phyloP scores from a whole-genome alignment of 2,888 invertebrate species.

The Papilio demoleus region DNA sequence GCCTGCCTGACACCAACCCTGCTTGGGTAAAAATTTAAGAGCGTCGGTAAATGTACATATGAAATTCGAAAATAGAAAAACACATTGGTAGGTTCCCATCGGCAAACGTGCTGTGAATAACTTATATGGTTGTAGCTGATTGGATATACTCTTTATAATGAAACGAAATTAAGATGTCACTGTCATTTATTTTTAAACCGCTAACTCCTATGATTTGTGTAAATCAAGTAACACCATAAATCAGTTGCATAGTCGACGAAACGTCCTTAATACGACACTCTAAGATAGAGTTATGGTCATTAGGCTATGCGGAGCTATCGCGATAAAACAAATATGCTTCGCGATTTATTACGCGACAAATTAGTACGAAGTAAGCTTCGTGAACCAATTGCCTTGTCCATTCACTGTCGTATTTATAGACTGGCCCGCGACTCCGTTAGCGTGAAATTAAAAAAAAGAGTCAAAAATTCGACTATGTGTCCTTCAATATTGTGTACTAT shows the following conservation, averaged over 20 bases:
- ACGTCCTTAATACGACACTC: conserved; percentile 52
- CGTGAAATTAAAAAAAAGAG: no score
- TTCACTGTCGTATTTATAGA: conserved; percentile 4
- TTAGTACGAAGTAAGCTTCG: conserved; percentile 13
- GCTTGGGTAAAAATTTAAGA: no score
- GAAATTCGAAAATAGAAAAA: no score
- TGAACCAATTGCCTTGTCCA: conserved; percentile 8
- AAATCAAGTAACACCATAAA: conserved; percentile 49
- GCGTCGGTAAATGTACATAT: no score
- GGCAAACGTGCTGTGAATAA: no score
- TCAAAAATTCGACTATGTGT: no score
- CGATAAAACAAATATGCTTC: conserved; percentile 27
- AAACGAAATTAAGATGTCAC: background rate
- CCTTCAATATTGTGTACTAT: no score
- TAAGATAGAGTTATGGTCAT: conserved; percentile 50
- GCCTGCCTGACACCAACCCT: no score
- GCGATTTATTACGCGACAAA: conserved; percentile 31
- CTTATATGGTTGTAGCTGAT: no score
- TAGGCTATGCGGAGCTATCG: conserved; percentile 30
- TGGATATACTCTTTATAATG: no score
- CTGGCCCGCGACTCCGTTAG: no score
- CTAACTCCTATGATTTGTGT: conserved; percentile 32
- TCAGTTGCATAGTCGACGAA: conserved; percentile 51
- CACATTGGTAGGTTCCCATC: no score
- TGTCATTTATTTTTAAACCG: background rate